A percentile compares a stretch with the other conserved stretches of the same genome.
Conservation (phyloP, 2,888 invertebrate species). For the Geophilus truncorum region DNA sequence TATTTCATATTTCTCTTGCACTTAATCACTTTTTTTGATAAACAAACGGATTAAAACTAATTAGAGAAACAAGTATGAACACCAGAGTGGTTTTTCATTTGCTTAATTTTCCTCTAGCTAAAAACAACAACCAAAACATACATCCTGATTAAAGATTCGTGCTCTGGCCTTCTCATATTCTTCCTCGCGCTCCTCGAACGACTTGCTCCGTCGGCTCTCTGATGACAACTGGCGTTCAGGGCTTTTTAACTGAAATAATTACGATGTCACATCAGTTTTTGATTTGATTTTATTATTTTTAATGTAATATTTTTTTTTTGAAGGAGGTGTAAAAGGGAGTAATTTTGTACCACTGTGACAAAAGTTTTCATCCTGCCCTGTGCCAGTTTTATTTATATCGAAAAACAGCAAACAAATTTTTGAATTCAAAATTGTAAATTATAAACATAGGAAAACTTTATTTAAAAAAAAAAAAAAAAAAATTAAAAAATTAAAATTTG, state of each 20-base stretch:
- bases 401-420: background rate
- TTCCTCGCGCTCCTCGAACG: constrained; percentile 85
- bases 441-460: no score
- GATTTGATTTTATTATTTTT: background rate
- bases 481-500: background rate
- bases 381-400: background rate
- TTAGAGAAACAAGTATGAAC: no score
- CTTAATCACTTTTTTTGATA: no score
- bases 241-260: constrained; percentile 47
- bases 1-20: background rate
- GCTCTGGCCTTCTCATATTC: constrained; percentile 79
- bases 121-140: constrained; percentile 41
- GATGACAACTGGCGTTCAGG: constrained; percentile 60
- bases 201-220: constrained; percentile 68
- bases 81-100: background rate
- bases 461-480: background rate
- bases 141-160: constrained; percentile 71
- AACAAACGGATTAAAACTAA: background rate
- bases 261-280: constrained; percentile 29
- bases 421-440: background rate
- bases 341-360: constrained; percentile 36
- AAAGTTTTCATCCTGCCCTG: constrained; percentile 32
- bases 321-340: no score
- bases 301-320: background rate
- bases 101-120: background rate